A percentile compares a stretch with the other conserved stretches of the same genome.
Evolutionary conservation across 1,140 invertebrate genomes (phyloP).

Genomic region (Druon quercuslanigerum): DNA sequence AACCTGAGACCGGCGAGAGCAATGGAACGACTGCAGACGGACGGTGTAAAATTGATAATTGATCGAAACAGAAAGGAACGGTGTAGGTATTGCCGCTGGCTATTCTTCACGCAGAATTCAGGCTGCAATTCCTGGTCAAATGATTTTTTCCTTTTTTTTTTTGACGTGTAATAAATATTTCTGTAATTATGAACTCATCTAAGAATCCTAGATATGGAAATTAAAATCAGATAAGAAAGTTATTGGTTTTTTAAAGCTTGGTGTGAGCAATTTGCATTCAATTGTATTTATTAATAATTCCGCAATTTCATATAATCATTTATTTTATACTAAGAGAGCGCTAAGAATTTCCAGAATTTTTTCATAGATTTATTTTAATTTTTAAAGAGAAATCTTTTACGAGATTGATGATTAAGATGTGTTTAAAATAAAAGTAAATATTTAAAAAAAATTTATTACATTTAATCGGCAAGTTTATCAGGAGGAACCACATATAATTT

Average conservation of each 20-base stretch:
- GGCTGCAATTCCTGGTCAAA: not conserved
- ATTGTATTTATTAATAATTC: not conserved
- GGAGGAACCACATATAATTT: too few species aligned
- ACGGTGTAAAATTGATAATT: slow-evolving; percentile 47
- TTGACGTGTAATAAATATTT: not conserved
- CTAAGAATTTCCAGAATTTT: not conserved
- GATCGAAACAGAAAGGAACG: slow-evolving; percentile 34
- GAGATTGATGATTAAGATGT: too few species aligned
- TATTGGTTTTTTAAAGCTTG: not conserved
- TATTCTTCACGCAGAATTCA: slow-evolving; percentile 10
- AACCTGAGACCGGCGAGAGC: slow-evolving; percentile 39
- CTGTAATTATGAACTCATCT: not conserved
- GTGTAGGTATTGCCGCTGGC: slow-evolving; percentile 8
- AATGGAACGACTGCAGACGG: slow-evolving; percentile 42
- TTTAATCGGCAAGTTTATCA: too few species aligned
- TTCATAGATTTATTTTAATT: too few species aligned
- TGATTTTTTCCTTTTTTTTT: not conserved
- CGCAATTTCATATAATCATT: too few species aligned
- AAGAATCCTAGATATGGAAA: slow-evolving; percentile 5
- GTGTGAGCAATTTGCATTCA: slow-evolving; percentile 9
- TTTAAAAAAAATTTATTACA: too few species aligned
- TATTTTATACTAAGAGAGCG: too few species aligned
- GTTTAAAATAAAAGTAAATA: too few species aligned
- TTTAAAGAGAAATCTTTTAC: too few species aligned
- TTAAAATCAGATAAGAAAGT: slow-evolving; percentile 11